phyloP scores from a whole-genome alignment of 2,113 vertebrate species.

The Lophotis ruficrista region DNA sequence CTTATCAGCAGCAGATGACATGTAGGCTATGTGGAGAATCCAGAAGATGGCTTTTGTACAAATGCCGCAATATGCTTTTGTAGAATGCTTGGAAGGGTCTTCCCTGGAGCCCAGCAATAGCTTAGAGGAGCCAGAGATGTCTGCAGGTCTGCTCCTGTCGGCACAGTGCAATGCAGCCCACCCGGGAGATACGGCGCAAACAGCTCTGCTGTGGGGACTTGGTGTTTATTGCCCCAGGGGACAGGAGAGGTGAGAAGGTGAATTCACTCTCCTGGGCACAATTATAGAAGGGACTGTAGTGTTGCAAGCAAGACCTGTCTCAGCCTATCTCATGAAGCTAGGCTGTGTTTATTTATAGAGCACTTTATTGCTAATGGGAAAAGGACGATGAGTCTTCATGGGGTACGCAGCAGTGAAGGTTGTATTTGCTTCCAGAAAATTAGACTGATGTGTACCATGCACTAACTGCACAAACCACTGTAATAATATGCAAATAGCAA shows the following conservation, averaged over 20 bases:
- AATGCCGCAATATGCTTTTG: not conserved
- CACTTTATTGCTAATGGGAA: not conserved
- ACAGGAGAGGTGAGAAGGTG: not conserved
- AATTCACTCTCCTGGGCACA: not conserved
- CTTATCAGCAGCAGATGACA: not conserved
- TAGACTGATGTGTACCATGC: not conserved
- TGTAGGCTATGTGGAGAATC: not conserved
- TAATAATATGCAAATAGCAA: not conserved
- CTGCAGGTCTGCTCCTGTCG: fast-evolving
- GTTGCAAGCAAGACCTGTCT: not conserved
- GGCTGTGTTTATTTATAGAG: not conserved
- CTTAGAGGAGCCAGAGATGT: not conserved
- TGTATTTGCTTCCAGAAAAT: not conserved
- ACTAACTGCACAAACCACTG: not conserved
- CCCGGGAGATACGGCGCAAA: fast-evolving
- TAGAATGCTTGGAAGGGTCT: not conserved
- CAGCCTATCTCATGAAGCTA: not conserved
- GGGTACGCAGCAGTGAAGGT: not conserved
- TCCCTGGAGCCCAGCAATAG: not conserved
- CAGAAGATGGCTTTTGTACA: not conserved
- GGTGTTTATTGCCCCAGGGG: not conserved
- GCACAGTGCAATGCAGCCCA: not conserved
- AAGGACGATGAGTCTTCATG: not conserved
- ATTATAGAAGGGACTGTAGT: not conserved
- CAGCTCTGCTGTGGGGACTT: not conserved